These are phyloP conservation scores for Heterodera filipjevi DNA, from an alignment of 2,888 invertebrate genomes.

Conservation along the genomic window DNA sequence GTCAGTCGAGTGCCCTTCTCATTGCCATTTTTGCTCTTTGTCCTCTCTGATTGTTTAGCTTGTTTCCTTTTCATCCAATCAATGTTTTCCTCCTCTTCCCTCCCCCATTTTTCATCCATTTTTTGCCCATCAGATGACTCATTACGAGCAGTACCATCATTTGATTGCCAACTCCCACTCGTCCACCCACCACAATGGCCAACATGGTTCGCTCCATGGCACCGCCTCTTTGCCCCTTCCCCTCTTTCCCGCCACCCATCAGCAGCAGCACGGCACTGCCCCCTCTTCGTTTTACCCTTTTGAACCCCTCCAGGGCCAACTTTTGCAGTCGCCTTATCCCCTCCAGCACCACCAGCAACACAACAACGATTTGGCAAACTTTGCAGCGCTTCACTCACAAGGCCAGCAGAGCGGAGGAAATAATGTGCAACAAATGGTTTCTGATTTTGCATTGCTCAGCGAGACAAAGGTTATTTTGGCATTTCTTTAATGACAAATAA, in stretches of 20 bases:
- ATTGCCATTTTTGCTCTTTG: background rate
- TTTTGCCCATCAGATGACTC: background rate
- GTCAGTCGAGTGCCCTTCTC: background rate
- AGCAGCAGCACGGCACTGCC: conserved; percentile 24
- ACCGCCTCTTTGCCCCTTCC: conserved; percentile 1
- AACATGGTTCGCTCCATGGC: background rate
- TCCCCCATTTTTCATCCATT: too few species aligned
- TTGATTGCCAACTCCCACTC: background rate
- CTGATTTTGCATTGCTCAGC: background rate
- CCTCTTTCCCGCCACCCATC: conserved; percentile 4
- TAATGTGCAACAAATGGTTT: background rate
- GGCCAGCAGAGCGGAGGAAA: conserved; percentile 3
- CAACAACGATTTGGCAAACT: conserved; percentile 20
- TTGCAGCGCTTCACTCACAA: conserved; percentile 14
- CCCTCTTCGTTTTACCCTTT: conserved; percentile 9
- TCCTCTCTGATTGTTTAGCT: background rate
- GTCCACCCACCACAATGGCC: background rate
- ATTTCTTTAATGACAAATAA: too few species aligned
- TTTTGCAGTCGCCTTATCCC: conserved; percentile 7
- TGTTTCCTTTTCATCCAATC: background rate
- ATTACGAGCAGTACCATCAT: conserved; percentile 6
- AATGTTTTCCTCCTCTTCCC: background rate
- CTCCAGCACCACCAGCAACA: conserved; percentile 9
- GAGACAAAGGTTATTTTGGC: background rate
- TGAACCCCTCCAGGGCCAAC: conserved; percentile 4